These are phyloP conservation scores for Notolepis coatsorum DNA, from an alignment of 2,797 vertebrate genomes.

Conservation along the genomic window DNA sequence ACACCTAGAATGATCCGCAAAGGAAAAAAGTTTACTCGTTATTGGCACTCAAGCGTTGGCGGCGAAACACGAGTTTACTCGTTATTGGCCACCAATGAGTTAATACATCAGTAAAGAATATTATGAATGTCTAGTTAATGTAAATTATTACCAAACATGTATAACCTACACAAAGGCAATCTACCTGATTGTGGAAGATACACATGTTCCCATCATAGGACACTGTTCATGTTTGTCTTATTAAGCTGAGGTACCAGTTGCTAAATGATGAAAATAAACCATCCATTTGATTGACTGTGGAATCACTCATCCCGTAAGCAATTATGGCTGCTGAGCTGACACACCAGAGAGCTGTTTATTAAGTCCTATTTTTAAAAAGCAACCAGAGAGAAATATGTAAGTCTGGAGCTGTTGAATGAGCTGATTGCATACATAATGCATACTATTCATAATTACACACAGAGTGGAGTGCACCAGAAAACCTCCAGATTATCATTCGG, in stretches of 20 bases:
- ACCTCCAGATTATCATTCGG: constrained; percentile 22
- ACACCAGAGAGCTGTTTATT: constrained; percentile 48
- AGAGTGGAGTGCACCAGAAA: constrained; percentile 12
- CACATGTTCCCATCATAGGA: no score
- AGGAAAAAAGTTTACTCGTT: no score
- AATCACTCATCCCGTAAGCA: constrained; percentile 62
- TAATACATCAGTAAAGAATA: no score
- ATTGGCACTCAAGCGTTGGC: no score
- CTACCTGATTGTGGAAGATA: no score
- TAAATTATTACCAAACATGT: no score
- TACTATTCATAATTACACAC: neutral
- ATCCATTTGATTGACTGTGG: constrained; percentile 61
- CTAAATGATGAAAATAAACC: constrained; percentile 57
- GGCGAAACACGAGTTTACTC: no score
- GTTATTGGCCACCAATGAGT: no score
- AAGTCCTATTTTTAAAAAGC: constrained; percentile 55
- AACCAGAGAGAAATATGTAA: constrained; percentile 35
- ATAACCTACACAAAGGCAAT: no score
- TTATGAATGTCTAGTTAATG: no score
- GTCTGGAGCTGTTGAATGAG: constrained; percentile 36
- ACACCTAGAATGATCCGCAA: no score
- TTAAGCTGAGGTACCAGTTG: constrained; percentile 44
- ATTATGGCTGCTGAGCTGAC: constrained; percentile 59
- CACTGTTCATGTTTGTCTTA: constrained; percentile 20
- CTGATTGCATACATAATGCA: constrained; percentile 33